A percentile compares a stretch with the other conserved stretches of the same genome.
phyloP scores from a whole-genome alignment of 1,140 invertebrate species.

The Drosophila littoralis region DNA sequence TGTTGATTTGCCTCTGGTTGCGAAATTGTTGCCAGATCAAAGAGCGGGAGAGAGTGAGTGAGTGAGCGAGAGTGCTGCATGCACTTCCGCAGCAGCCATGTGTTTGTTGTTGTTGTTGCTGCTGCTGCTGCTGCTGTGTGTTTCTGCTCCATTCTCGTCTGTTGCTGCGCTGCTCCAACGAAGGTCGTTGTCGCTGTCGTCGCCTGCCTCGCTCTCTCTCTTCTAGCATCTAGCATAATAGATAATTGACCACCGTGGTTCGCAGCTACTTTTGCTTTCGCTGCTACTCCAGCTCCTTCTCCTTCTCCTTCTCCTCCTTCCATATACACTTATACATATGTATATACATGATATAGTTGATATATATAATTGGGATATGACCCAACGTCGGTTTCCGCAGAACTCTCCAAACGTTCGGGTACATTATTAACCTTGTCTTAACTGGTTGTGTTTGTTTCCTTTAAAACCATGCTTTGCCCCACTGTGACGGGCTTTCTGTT shows the following conservation, averaged over 20 bases:
- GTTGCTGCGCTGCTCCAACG: constrained; percentile 48
- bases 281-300: constrained; percentile 24
- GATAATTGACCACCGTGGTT: constrained; percentile 47
- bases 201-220: constrained; percentile 18
- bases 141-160: constrained; percentile 52
- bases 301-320: constrained; percentile 30
- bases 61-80: constrained; percentile 14
- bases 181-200: constrained; percentile 52
- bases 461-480: constrained; percentile 61
- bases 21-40: constrained; percentile 35
- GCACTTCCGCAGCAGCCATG: constrained; percentile 65
- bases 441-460: constrained; percentile 54
- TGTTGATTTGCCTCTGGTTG: constrained; percentile 22
- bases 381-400: constrained; percentile 75
- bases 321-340: constrained; percentile 50
- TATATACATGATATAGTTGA: constrained; percentile 40
- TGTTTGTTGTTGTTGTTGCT: constrained; percentile 18
- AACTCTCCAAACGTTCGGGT: constrained; percentile 79
- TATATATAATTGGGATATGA: constrained; percentile 31
- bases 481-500: constrained; percentile 64
- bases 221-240: constrained; percentile 44
- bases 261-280: constrained; percentile 18
- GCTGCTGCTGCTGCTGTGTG: constrained; percentile 51
- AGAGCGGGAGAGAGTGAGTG: constrained; percentile 26
- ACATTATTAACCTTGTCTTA: constrained; percentile 66